Base-by-base conservation (phyloP, 2,113 vertebrate genomes). In the Amphilophus citrinellus region DNA sequence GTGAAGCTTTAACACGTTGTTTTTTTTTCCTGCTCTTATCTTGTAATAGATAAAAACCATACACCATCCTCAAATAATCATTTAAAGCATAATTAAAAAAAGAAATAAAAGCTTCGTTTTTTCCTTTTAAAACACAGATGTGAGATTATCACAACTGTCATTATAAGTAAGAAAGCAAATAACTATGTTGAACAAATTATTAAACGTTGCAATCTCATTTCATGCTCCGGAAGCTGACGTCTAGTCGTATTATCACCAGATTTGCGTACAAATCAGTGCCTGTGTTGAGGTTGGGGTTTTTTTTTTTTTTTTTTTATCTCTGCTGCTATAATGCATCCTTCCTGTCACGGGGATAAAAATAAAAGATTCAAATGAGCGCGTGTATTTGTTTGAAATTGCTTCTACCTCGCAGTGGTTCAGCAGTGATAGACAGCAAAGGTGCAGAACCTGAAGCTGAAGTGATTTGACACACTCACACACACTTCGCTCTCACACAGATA, bases 361-460 rank as follows among this genome's bases (percentile, higher is more conserved):
- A 35, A 84, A 83, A 82, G 44, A 87, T 80, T 78, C 20, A 62
- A 62, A 86, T 20, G 30, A 22, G 39, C 44, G 8, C 2, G n/a
- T 71, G 58, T 37, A 53, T 79, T 73, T 82, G 76, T 86, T 85
- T 84, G 60, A 57, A 85, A 86, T 71, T 76, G 73, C 87, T 82
- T 87, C 76, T 89, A 68, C 42, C 81, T 75, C 24, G 22, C 62
- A 84, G 68, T 66, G 83, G 82, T 91, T 90, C 42, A 73, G 80
- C 83, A 61, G 78, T 89, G 87, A 93, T 89, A 85, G 83, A 92
- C 81, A 83, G 84, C 39, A 50, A 71, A 87, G 88, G 91, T 87
- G 89, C 93, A 82, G 88, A 93, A 93, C 89, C 87, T 93, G 90
- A 88, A 89, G 83, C 85, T 73, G 77, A 76, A 89, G 85, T 80